Percentiles rank a stretch among this genome's conserved stretches.
These are phyloP conservation scores for Sarcophaga bullata DNA, from an alignment of 1,140 invertebrate genomes.

Conservation along the genomic window DNA sequence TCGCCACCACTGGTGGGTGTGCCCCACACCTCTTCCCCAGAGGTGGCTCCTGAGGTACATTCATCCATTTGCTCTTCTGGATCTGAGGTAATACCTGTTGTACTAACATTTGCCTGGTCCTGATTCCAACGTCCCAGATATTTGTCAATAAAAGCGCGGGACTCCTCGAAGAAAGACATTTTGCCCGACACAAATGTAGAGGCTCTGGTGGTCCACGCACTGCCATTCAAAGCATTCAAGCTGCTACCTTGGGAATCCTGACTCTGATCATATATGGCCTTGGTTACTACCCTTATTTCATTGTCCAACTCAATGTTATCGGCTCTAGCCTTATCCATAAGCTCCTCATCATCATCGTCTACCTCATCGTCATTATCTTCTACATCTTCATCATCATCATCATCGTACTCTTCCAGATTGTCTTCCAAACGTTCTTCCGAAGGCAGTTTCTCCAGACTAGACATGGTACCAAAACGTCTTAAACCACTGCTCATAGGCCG, in stretches of 20 bases:
- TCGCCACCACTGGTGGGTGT: conserved; percentile 85
- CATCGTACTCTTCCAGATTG: conserved; percentile 43
- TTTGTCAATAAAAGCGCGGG: conserved; percentile 66
- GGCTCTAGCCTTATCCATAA: conserved; percentile 44
- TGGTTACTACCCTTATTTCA: conserved; percentile 45
- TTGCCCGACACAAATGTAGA: conserved; percentile 83
- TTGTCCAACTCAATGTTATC: conserved; percentile 37
- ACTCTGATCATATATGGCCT: conserved; percentile 44
- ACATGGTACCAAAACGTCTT: conserved; percentile 78
- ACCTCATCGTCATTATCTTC: conserved; percentile 59
- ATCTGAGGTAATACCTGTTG: conserved; percentile 62
- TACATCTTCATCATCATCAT: conserved; percentile 66
- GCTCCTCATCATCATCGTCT: conserved; percentile 57
- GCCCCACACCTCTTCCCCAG: conserved; percentile 86
- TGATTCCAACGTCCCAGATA: conserved; percentile 63
- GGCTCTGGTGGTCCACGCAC: conserved; percentile 80
- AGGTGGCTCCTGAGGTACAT: conserved; percentile 79
- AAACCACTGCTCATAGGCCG: conserved; percentile 68
- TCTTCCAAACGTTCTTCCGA: conserved; percentile 56
- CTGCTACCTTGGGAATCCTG: not conserved
- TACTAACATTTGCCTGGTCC: conserved; percentile 53
- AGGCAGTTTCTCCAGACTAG: conserved; percentile 77
- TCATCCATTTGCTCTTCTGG: conserved; percentile 70
- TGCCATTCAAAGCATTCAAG: conserved; percentile 61
- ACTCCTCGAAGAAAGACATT: conserved; percentile 78